Evolutionary conservation across 35 echinoderm and acorn worm species (phyloP), one percentile per base, ranked within the genome.

Genomic region (Ophioderma brevispina): DNA sequence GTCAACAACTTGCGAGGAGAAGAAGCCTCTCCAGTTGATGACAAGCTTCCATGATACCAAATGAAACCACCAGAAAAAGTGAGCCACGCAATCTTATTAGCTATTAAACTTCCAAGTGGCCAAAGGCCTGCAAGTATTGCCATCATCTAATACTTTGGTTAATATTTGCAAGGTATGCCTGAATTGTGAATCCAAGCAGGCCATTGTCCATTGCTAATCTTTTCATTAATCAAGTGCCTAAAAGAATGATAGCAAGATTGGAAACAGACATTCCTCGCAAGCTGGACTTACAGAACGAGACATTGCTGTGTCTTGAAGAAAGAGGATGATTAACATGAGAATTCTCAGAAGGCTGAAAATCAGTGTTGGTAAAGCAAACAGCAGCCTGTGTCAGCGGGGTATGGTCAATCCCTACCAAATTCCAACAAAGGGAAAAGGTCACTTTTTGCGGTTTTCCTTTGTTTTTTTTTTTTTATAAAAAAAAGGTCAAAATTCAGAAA

Each of bases 241-340:
- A 90, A 82, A 90, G 64, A 78, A 59, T 81, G 77, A 37, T 95
- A 23, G 81, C 10, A 15, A 33, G n/a, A 91, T 81, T 52, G 91
- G 34, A 82, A 59, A 36, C 5, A 42, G 25, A 87, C 83, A 36
- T 76, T 95, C 18, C 40, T 31, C 39, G 84, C n/a, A 78, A 15
- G 84, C 77, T 31, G 64, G 78, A 35, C 79, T 95, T 38, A 4
- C 32, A 46, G 82, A 95, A 28, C 80, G 88, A 33, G n/a, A 95
- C 93, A 15, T 38, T 95, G 1, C 49, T 95, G 59, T 86, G 80
- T 50, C 75, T 95, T 28, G 84, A 95, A 84, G 93, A 91, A 64
- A 70, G n/a, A 91, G 76, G 89, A 95, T 92, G 90, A 92, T 34
- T 93, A 33, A 91, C n/a, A n/a, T n/a, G n/a, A n/a, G n/a, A n/a